A percentile compares a stretch with the other conserved stretches of the same genome.
These are phyloP conservation scores for Copidosoma aretas DNA, from an alignment of 2,888 invertebrate genomes.

Conservation along the genomic window DNA sequence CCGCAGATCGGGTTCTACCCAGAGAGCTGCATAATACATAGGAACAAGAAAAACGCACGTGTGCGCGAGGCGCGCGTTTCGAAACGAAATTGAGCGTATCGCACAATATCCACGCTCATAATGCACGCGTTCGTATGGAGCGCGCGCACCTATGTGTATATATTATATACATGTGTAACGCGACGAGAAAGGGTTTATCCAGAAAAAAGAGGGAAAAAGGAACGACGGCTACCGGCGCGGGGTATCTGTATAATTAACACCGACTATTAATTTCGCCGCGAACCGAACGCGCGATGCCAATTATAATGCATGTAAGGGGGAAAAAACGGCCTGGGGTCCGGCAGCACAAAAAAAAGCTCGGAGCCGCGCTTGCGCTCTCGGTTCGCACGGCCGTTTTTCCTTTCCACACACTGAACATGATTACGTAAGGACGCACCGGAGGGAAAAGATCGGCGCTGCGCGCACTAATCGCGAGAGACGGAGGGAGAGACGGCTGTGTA, in stretches of 20 bases:
- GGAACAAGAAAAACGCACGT: not conserved
- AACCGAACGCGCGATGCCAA: conserved; percentile 9
- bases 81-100: not conserved
- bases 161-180: not conserved
- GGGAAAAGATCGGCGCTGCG: too few species aligned
- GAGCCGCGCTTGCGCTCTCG: not conserved
- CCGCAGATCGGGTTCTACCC: not conserved
- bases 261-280: conserved; percentile 28
- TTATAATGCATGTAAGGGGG: not conserved
- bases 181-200: not conserved
- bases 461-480: too few species aligned
- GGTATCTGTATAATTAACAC: conserved; percentile 18
- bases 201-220: conserved; percentile 1
- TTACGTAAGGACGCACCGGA: not conserved
- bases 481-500: too few species aligned
- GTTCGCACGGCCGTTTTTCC: too few species aligned
- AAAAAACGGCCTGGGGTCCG: not conserved
- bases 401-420: too few species aligned
- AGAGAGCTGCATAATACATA: not conserved
- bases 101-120: too few species aligned
- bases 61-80: not conserved
- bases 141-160: too few species aligned
- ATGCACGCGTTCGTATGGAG: too few species aligned
- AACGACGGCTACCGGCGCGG: not conserved
- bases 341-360: not conserved